These are phyloP conservation scores for Sebastes melanostomus DNA, from an alignment of 2,797 vertebrate genomes.

Conservation along the genomic window DNA sequence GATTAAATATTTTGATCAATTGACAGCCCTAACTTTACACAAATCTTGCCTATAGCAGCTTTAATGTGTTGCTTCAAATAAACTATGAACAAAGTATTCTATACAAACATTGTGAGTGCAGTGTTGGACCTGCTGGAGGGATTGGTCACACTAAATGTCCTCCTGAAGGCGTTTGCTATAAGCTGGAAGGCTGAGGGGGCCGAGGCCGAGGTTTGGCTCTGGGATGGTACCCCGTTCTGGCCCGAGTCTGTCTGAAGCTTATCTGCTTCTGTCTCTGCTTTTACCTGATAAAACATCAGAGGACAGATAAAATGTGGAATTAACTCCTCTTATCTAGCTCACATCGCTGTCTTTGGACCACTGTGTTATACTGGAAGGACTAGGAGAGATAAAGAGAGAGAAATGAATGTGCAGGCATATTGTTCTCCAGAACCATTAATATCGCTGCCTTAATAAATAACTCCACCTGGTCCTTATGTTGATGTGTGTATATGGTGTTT, in stretches of 20 bases:
- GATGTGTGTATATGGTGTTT: neutral
- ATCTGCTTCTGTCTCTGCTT: conserved; percentile 54
- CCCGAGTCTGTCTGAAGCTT: conserved; percentile 44
- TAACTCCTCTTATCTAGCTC: conserved; percentile 31
- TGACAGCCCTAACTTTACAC: neutral
- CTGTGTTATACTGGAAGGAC: neutral
- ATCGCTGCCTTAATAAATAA: neutral
- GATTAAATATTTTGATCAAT: too few relatives aligned
- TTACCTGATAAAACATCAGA: conserved; percentile 73
- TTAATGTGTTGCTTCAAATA: neutral
- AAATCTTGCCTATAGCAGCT: neutral
- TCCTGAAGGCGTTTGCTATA: conserved; percentile 75
- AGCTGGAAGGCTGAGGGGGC: conserved; percentile 71
- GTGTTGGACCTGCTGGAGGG: conserved; percentile 50
- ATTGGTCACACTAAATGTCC: conserved; percentile 67
- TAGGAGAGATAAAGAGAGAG: neutral
- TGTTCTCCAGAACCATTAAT: neutral
- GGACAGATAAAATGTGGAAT: conserved; percentile 38
- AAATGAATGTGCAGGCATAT: neutral
- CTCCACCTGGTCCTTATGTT: conserved; percentile 45
- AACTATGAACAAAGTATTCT: neutral
- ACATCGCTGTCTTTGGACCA: conserved; percentile 17
- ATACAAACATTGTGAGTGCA: conserved; percentile 63
- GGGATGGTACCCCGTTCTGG: conserved; percentile 33
- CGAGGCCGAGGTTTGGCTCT: conserved; percentile 43